These are phyloP conservation scores for Reticulitermes speratus DNA, from an alignment of 1,140 invertebrate genomes.

Conservation along the genomic window DNA sequence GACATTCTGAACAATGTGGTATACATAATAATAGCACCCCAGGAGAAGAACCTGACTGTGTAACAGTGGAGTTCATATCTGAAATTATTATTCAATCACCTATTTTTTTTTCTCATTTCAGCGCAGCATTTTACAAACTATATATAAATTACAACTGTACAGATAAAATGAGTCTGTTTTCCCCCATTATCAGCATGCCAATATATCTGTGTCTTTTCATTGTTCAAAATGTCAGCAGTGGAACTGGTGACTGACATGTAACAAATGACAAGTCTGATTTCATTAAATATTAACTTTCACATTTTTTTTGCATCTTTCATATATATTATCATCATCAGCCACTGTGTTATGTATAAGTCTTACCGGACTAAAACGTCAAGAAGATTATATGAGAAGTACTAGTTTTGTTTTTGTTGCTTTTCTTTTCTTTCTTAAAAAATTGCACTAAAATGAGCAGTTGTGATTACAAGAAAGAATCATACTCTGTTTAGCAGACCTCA, in stretches of 20 bases:
- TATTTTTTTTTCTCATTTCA: too few species aligned
- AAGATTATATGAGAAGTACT: conserved; percentile 32
- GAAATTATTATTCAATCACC: not conserved
- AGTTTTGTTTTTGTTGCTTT: conserved; percentile 22
- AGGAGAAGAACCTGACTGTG: not conserved
- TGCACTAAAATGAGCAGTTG: conserved; percentile 33
- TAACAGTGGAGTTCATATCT: too few species aligned
- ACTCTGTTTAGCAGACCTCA: conserved; percentile 20
- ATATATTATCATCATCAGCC: too few species aligned
- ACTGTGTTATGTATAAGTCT: conserved; percentile 27
- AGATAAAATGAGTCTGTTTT: conserved; percentile 24
- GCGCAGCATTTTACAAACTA: too few species aligned
- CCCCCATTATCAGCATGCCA: conserved; percentile 3
- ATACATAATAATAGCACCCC: conserved; percentile 23
- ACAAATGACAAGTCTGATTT: conserved; percentile 32
- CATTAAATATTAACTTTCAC: not conserved
- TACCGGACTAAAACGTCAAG: conserved; percentile 34
- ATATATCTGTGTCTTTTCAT: conserved; percentile 27
- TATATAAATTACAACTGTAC: not conserved
- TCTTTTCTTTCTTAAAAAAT: conserved; percentile 31
- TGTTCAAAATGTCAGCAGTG: conserved; percentile 34
- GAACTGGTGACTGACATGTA: conserved; percentile 24
- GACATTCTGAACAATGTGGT: conserved; percentile 35
- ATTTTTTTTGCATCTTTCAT: too few species aligned
- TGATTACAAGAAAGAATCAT: conserved; percentile 13